A percentile compares a stretch with the other conserved stretches of the same genome.
These are phyloP conservation scores for Atta cephalotes DNA, from an alignment of 1,140 invertebrate species.

Conservation along the genomic window DNA sequence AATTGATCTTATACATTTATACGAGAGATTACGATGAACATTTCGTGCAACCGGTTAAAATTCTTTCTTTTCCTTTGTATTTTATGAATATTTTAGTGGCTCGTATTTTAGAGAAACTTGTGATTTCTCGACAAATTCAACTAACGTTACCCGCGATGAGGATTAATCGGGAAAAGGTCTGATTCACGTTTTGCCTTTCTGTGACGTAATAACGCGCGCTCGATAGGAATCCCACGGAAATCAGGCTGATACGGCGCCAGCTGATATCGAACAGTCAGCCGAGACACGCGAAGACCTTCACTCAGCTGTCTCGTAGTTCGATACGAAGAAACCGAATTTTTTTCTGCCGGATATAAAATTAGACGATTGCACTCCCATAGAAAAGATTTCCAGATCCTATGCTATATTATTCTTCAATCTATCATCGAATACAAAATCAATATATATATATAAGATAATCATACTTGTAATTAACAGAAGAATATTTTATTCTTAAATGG, in stretches of 20 bases:
- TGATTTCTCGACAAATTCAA: constrained; percentile 9
- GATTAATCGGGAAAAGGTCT: constrained; percentile 23
- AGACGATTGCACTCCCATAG: no score
- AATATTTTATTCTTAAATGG: no score
- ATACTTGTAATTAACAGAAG: not conserved
- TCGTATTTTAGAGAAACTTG: not conserved
- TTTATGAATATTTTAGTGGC: not conserved
- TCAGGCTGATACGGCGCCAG: constrained; percentile 68
- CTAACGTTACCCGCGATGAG: not conserved
- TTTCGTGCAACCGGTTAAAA: not conserved
- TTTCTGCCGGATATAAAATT: not conserved
- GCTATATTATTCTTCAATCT: no score
- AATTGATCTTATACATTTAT: not conserved
- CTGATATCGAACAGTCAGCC: constrained; percentile 73
- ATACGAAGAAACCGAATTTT: constrained; percentile 43
- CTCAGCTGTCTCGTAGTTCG: constrained; percentile 45
- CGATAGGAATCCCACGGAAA: constrained; percentile 57
- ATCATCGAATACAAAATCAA: no score
- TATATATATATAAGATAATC: no score
- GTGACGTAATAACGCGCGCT: constrained; percentile 10
- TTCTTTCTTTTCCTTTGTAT: not conserved
- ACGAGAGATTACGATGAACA: not conserved
- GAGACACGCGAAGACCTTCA: constrained; percentile 66
- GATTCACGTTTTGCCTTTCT: constrained; percentile 45
- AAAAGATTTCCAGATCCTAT: no score